Conservation (phyloP, 2,797 vertebrate genomes). For the Halcyon leucocephala region DNA sequence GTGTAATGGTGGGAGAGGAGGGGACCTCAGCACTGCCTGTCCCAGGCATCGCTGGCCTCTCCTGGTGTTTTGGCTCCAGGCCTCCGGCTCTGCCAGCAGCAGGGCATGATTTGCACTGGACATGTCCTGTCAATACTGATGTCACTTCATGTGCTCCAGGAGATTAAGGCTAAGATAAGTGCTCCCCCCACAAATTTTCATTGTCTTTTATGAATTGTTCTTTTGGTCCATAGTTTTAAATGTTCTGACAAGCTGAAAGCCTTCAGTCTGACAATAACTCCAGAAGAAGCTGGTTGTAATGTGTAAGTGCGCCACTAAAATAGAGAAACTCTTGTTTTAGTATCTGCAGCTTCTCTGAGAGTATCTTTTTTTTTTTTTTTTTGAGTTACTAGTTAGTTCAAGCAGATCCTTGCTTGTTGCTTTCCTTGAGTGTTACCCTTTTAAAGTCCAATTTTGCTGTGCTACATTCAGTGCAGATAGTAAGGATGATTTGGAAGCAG, state of each 20-base stretch:
- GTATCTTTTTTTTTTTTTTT: background rate
- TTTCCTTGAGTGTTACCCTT: background rate
- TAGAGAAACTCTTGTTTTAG: background rate
- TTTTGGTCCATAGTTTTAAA: background rate
- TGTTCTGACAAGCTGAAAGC: background rate
- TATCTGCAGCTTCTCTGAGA: background rate
- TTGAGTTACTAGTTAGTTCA: background rate
- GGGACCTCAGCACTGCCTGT: accelerated
- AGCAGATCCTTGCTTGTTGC: background rate
- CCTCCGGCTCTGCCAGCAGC: background rate
- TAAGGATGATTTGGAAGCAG: background rate
- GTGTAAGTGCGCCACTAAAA: background rate
- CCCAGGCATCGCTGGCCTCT: accelerated
- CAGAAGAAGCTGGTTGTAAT: background rate
- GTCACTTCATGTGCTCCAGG: background rate
- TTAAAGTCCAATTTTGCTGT: background rate
- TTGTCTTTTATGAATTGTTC: background rate
- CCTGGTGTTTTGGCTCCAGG: background rate
- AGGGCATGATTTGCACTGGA: background rate
- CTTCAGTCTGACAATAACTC: background rate
- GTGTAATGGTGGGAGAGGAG: background rate
- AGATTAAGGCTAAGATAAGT: background rate
- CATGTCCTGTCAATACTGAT: background rate
- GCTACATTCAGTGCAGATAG: background rate
- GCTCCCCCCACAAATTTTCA: background rate